These are phyloP conservation scores for Hyles lineata DNA, from an alignment of 2,888 invertebrate genomes.

Conservation along the genomic window DNA sequence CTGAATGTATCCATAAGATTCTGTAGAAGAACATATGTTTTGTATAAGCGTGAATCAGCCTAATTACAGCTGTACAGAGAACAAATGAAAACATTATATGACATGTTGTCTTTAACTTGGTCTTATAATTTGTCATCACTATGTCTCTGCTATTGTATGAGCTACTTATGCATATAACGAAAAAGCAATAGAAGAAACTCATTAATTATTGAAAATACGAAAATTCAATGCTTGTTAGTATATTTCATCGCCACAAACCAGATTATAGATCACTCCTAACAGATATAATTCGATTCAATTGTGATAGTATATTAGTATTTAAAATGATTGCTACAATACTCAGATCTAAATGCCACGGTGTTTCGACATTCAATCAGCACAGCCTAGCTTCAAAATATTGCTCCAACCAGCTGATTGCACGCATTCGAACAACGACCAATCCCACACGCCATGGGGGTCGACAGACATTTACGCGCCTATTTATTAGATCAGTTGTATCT, in stretches of 20 bases:
- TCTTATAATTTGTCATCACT: no score
- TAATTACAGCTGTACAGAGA: no score
- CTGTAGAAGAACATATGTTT: no score
- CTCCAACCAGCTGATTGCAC: not conserved
- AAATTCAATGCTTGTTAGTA: not conserved
- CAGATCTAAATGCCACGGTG: slow-evolving; percentile 4
- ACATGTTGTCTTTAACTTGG: no score
- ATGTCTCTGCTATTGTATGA: no score
- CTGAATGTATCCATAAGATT: no score
- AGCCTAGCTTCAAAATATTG: not conserved
- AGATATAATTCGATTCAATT: not conserved
- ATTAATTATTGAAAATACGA: no score
- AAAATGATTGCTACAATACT: not conserved
- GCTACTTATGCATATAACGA: no score
- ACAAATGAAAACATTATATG: no score
- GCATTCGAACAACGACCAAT: slow-evolving; percentile 14
- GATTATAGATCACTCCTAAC: not conserved
- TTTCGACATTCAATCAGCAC: not conserved
- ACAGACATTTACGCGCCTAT: slow-evolving; percentile 9
- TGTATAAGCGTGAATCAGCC: no score
- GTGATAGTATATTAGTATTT: not conserved
- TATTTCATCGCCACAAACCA: not conserved
- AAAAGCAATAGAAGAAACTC: no score
- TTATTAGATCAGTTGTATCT: not conserved
- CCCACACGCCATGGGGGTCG: slow-evolving; percentile 25